Percentiles rank a stretch among this genome's conserved stretches.
phyloP scores from a whole-genome alignment of 2,113 vertebrate species.

The Carassius gibelio region DNA sequence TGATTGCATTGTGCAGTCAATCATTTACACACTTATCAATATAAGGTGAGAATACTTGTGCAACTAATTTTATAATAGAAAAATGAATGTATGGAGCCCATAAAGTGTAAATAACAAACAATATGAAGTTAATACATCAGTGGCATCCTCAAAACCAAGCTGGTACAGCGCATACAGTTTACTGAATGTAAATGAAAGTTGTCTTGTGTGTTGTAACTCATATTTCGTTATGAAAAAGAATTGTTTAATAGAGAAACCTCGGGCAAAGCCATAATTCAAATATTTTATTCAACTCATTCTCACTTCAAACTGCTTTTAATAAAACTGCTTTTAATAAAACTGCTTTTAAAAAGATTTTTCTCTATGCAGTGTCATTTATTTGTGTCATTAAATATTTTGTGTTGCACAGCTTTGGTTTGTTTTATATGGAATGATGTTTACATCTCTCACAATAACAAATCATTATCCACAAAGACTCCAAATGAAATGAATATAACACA shows the following conservation, averaged over 20 bases:
- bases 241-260: neutral
- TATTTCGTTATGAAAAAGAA: neutral
- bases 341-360: too few relatives aligned
- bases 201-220: neutral
- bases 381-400: too few relatives aligned
- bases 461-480: too few relatives aligned
- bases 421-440: too few relatives aligned
- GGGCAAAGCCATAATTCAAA: neutral
- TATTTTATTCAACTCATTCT: neutral
- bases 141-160: neutral
- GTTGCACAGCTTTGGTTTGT: too few relatives aligned
- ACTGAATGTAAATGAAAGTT: slow-evolving; percentile 7
- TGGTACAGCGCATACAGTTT: neutral
- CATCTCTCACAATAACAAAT: too few relatives aligned
- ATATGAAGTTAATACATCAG: neutral
- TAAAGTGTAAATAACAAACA: neutral
- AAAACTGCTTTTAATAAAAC: too few relatives aligned
- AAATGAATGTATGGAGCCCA: slow-evolving; percentile 33
- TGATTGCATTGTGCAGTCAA: neutral
- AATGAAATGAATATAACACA: too few relatives aligned
- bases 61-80: neutral
- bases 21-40: neutral
- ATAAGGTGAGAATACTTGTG: neutral
- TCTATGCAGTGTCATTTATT: too few relatives aligned
- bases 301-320: neutral